These are phyloP conservation scores for Anoplolepis gracilipes DNA, from an alignment of 1,140 invertebrate species.

Conservation along the genomic window DNA sequence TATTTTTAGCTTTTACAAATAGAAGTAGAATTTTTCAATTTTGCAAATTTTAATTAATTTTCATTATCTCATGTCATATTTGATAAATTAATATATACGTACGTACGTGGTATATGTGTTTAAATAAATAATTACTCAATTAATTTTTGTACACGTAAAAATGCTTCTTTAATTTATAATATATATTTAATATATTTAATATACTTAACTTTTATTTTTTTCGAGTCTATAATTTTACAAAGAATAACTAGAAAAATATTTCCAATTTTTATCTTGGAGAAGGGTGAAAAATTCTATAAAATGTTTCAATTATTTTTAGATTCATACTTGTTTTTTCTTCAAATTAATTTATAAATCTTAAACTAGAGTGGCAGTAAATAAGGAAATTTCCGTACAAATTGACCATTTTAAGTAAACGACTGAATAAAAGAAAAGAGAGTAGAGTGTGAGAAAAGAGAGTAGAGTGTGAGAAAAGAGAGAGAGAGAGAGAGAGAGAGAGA, in stretches of 20 bases:
- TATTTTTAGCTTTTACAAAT: too few relatives aligned
- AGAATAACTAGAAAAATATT: too few relatives aligned
- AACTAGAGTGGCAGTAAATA: slow-evolving; percentile 19
- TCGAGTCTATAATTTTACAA: not conserved
- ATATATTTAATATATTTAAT: not conserved
- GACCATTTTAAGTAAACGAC: slow-evolving; percentile 19
- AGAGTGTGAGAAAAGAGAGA: not conserved
- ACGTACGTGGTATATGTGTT: too few relatives aligned
- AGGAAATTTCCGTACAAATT: slow-evolving; percentile 47
- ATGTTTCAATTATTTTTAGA: slow-evolving; percentile 10
- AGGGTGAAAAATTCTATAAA: not conserved
- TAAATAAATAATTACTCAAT: too few relatives aligned
- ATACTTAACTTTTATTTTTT: not conserved
- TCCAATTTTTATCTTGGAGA: not conserved
- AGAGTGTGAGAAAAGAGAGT: not conserved
- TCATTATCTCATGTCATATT: too few relatives aligned
- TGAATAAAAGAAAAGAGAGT: not conserved
- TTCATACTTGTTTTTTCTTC: not conserved
- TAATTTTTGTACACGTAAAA: not conserved
- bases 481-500: not conserved
- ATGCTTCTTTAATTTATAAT: not conserved
- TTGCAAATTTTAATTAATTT: too few relatives aligned
- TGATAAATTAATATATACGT: too few relatives aligned
- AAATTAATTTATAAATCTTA: slow-evolving; percentile 16
- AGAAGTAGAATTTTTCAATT: too few relatives aligned